These are phyloP conservation scores for Baryphthengus martii DNA, from an alignment of 2,113 vertebrate species.

Conservation along the genomic window DNA sequence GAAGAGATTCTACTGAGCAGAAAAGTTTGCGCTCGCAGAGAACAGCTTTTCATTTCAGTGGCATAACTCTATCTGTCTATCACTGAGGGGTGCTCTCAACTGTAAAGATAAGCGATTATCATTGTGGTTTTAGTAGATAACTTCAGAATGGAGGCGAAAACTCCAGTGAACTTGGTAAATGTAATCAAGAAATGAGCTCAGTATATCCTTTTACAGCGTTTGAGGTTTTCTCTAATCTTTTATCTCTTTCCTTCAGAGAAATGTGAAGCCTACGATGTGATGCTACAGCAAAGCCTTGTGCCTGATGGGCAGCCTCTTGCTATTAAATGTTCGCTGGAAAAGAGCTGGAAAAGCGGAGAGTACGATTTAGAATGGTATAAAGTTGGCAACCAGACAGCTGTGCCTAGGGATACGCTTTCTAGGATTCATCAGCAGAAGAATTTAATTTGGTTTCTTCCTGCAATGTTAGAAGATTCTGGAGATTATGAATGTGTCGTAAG, in stretches of 20 bases:
- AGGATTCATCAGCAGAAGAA: slow-evolving; percentile 67
- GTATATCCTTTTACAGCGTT: neutral
- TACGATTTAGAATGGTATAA: slow-evolving; percentile 81
- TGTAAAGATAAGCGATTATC: neutral
- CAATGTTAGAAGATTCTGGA: slow-evolving; percentile 72
- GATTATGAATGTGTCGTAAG: slow-evolving; percentile 80
- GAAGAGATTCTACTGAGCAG: neutral
- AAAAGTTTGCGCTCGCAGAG: neutral
- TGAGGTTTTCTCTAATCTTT: neutral
- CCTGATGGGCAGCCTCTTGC: slow-evolving; percentile 47
- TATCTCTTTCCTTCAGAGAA: slow-evolving; percentile 35
- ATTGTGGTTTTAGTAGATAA: neutral
- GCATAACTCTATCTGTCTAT: neutral
- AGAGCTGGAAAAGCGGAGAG: neutral
- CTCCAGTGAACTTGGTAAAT: neutral
- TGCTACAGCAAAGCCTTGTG: slow-evolving; percentile 31
- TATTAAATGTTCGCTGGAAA: slow-evolving; percentile 41
- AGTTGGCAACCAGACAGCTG: slow-evolving; percentile 55
- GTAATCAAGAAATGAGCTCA: neutral
- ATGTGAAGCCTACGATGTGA: slow-evolving; percentile 32
- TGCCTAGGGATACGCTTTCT: slow-evolving; percentile 46
- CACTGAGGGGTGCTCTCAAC: neutral
- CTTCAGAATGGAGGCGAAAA: neutral
- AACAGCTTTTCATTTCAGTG: neutral
- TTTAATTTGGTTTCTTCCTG: slow-evolving; percentile 82